These are phyloP conservation scores for Taenioides sp. DNA, from an alignment of 2,797 vertebrate genomes.

Conservation along the genomic window DNA sequence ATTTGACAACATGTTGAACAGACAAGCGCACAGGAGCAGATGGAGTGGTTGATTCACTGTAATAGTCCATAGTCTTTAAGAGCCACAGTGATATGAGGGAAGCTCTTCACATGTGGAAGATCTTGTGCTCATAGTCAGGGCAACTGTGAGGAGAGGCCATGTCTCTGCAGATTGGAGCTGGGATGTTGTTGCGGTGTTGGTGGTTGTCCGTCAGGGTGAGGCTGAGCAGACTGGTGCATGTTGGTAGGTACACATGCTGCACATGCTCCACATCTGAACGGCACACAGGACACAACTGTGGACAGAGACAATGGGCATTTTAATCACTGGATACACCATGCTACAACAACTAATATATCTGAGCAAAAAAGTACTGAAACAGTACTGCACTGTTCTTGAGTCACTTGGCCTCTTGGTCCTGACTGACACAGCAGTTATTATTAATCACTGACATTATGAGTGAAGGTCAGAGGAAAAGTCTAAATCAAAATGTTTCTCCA, in stretches of 20 bases:
- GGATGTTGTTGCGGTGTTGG: constrained; percentile 56
- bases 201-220: constrained; percentile 80
- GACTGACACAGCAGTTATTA: background rate
- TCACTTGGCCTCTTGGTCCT: background rate
- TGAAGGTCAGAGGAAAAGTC: constrained; percentile 9
- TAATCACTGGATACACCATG: background rate
- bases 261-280: constrained; percentile 90
- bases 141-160: constrained; percentile 66
- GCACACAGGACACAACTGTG: constrained; percentile 91
- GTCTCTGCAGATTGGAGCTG: constrained; percentile 69
- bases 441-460: background rate
- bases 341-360: background rate
- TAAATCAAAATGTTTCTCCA: background rate
- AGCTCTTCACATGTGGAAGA: constrained; percentile 70
- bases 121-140: constrained; percentile 77
- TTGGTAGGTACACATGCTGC: constrained; percentile 95
- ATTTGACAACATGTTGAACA: constrained; percentile 12
- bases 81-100: background rate
- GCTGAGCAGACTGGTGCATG: constrained; percentile 93
- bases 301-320: background rate
- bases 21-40: background rate
- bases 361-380: background rate
- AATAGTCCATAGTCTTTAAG: constrained; percentile 16
- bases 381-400: background rate
- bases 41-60: constrained; percentile 35